A percentile compares a stretch with the other conserved stretches of the same genome.
Conservation (phyloP, 2,113 vertebrate genomes). For the Rhegmatorhina hoffmannsi region DNA sequence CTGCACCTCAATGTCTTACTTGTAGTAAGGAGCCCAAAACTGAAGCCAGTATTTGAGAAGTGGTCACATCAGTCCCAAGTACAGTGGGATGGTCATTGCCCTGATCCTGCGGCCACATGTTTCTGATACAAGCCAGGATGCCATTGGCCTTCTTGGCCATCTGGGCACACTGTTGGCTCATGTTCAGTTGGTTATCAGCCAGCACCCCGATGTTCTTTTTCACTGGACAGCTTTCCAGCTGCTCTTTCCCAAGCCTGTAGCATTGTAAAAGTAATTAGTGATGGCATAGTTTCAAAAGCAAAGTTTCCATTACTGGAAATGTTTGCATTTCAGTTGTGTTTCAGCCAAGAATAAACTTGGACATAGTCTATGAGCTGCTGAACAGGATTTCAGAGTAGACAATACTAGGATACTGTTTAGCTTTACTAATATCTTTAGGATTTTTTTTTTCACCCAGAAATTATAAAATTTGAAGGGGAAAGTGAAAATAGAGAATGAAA, state of each 20-base stretch:
- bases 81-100: rapidly evolving
- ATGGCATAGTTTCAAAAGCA: background rate
- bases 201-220: background rate
- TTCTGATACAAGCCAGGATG: background rate
- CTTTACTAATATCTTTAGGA: background rate
- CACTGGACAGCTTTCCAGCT: background rate
- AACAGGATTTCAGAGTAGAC: background rate
- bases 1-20: background rate
- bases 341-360: background rate
- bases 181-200: rapidly evolving
- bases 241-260: background rate
- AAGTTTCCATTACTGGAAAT: background rate
- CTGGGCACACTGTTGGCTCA: background rate
- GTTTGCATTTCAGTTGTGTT: background rate
- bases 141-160: background rate
- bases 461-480: background rate
- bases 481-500: background rate
- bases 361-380: background rate
- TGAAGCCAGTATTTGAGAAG: background rate
- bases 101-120: rapidly evolving
- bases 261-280: background rate
- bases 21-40: background rate
- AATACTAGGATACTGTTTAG: background rate
- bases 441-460: background rate
- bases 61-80: rapidly evolving